Evolutionary conservation across 2,113 vertebrate species (phyloP), one percentile per base, ranked within the genome.

Genomic region (Nipponia nippon): DNA sequence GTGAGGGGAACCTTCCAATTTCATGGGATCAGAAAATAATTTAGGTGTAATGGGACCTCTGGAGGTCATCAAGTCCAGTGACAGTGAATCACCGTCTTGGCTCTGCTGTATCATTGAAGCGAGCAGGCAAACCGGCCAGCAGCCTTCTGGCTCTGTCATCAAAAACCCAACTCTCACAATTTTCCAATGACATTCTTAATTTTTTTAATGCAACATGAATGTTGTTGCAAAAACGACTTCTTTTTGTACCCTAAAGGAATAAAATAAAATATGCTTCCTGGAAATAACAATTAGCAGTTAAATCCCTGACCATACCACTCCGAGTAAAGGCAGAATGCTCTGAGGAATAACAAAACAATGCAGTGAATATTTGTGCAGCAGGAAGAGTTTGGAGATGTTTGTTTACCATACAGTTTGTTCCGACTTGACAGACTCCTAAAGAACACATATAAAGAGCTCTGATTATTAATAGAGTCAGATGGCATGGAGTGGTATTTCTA

Each of bases 311-410:
- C 80, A 6, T 11, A 93, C 16, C 10, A 7, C 65, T 55, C 21
- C 22, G 61, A 93, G 59, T 40, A 55, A 91, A 95, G 82, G 62
- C 83, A 92, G 85, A 93, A 94, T 58, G 72, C 88, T 92, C 90
- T 58, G 81, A 88, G 88, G 95, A 92, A 73, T 83, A 92, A 40
- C 47, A 50, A 86, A 94, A 94, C 94, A 94, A 92, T 75, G 61
- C 67, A 77, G 73, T 3, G 38, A 91, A 27, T 86, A 83, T 83
- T 89, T 95, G 59, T 83, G 59, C 83, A 89, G 92, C 83, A 92
- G 92, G 93, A 93, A 95, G 86, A 93, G 50, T 75, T 95, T 56
- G 76, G 58, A 94, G 88, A 81, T 73, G 59, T 88, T 97, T 96
- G 84, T 97, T 97, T 94, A 84, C 85, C 59, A 83, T 29, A 58